These are phyloP conservation scores for Lasioglossum lativentre DNA, from an alignment of 2,888 invertebrate species.

Conservation along the genomic window DNA sequence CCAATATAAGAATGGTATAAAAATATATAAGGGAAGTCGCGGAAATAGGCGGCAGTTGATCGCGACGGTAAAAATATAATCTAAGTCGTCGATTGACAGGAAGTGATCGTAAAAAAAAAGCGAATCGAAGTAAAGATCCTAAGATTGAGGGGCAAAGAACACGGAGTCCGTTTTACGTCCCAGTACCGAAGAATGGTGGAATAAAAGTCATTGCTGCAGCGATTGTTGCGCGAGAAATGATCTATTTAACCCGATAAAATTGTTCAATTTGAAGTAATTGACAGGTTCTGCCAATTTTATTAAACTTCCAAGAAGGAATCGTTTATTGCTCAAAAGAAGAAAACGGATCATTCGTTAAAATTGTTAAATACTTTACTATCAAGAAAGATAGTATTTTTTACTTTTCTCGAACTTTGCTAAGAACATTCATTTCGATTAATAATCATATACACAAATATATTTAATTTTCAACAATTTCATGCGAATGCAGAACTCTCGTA, in stretches of 20 bases:
- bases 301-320: not conserved
- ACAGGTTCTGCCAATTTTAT: not conserved
- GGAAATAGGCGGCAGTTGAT: slow-evolving; percentile 1
- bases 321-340: not conserved
- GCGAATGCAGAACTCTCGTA: not conserved
- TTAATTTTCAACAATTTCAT: not conserved
- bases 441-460: too few species aligned
- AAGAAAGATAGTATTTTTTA: not conserved
- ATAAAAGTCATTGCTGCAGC: not conserved
- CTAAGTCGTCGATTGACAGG: slow-evolving; percentile 16
- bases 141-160: slow-evolving; percentile 2
- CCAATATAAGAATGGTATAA: not conserved
- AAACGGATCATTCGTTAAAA: not conserved
- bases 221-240: not conserved
- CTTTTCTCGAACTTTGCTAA: not conserved
- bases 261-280: not conserved
- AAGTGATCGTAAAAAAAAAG: slow-evolving; percentile 26
- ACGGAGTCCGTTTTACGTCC: slow-evolving; percentile 19
- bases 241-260: not conserved
- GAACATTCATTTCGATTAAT: too few species aligned
- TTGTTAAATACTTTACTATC: not conserved
- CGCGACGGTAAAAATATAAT: slow-evolving; percentile 17
- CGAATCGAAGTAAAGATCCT: slow-evolving; percentile 12
- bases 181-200: not conserved
- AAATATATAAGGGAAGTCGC: not conserved